Base-by-base conservation (phyloP, 2,888 invertebrate genomes). In the Drosophila prolongata region DNA sequence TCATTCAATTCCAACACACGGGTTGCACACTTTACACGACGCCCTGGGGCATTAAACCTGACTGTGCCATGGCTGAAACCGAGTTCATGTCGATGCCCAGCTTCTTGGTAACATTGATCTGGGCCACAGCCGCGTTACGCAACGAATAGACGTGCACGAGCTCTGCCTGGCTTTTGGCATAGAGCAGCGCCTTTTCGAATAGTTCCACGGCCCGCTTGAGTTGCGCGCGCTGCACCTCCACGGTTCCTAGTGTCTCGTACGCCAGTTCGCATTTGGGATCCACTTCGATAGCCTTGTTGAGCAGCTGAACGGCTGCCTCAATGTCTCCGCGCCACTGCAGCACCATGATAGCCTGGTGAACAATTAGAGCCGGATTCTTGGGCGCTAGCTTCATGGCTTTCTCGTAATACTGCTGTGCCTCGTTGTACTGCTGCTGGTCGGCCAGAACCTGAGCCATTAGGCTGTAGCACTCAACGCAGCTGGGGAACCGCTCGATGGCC, bases 201-300 rank as follows among this genome's bases (percentile, higher is more conserved):
- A 97, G 93, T 79, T 95, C 95, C 78, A 98, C 94, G 3, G 98
- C 98, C 83, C 95, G 93, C 65, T 95, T 94, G 78, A 98, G 93
- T 92, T 98, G 93, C 95, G 97, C 96, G 94, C 92, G 90, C 93
- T 98, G 98, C 76, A 98, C 97, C 94, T 98, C 98, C 77, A 99
- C 96, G 30, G 98, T 97, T 80, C 97, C 98, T 72, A 98, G 93
- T 47, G 98, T 98, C 93, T 99, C 99, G 92, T 97, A 98, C 9
- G 97, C 98, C 93, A 98, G 96, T 93, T 97, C 97, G 93, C 98
- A 98, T 92, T 96, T 97, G 55, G 96, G 95, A 93, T 99, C 99
- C 85, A 97, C 94, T 90, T 96, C 95, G 77, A 98, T 95, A 1
- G 97, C 97, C 91, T 95, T 94, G 75, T 95, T 95, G 87, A 98